These are phyloP conservation scores for Tillus elongatus DNA, from an alignment of 2,888 invertebrate genomes.

Conservation along the genomic window DNA sequence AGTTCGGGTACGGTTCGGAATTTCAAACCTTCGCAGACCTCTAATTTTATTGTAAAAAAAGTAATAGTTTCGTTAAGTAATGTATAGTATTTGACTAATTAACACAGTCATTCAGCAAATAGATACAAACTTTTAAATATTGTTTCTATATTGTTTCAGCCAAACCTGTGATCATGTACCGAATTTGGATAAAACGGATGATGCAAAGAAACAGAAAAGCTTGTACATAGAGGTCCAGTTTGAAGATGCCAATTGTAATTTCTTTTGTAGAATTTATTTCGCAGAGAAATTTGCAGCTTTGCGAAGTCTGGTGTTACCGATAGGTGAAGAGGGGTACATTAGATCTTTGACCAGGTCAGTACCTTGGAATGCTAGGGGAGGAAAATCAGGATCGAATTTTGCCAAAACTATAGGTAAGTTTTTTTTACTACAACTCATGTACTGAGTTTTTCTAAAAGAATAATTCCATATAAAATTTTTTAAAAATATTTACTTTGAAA, in stretches of 20 bases:
- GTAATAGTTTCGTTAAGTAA: background rate
- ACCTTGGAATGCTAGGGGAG: slow-evolving; percentile 90
- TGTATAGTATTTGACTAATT: background rate
- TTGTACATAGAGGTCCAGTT: slow-evolving; percentile 51
- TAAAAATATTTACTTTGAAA: too few relatives aligned
- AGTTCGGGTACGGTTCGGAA: too few relatives aligned
- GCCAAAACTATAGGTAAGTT: slow-evolving; percentile 75
- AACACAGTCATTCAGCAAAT: background rate
- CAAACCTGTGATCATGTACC: slow-evolving; percentile 21
- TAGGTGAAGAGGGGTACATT: slow-evolving; percentile 67
- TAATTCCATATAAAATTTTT: too few relatives aligned
- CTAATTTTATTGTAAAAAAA: too few relatives aligned
- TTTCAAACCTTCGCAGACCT: too few relatives aligned
- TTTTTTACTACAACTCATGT: background rate
- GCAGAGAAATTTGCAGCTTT: slow-evolving; percentile 84
- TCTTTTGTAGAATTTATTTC: slow-evolving; percentile 84
- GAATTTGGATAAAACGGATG: slow-evolving; percentile 28
- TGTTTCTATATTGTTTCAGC: slow-evolving; percentile 8
- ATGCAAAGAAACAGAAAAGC: slow-evolving; percentile 35
- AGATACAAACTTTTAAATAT: background rate
- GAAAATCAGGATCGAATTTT: slow-evolving; percentile 95
- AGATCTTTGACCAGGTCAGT: slow-evolving; percentile 77
- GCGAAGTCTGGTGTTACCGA: slow-evolving; percentile 43
- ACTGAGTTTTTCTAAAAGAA: background rate
- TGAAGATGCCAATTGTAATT: slow-evolving; percentile 62